Conservation (phyloP, 1,140 invertebrate species). For the Cydia amplana region DNA sequence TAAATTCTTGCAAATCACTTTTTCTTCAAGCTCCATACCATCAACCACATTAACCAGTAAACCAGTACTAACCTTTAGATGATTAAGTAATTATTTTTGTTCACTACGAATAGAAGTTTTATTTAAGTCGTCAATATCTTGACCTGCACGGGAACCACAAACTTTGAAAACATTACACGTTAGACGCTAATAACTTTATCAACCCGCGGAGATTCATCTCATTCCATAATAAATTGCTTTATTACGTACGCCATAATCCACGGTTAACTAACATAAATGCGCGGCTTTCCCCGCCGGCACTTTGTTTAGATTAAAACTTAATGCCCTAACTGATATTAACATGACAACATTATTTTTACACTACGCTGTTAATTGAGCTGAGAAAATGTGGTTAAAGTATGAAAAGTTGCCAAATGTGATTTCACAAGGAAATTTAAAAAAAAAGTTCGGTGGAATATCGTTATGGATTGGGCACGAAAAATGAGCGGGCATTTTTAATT, state of each 20-base stretch:
- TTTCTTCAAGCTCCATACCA: no score
- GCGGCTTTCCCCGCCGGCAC: slow-evolving; percentile 54
- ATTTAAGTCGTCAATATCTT: no score
- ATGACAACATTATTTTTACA: slow-evolving; percentile 40
- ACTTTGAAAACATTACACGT: not conserved
- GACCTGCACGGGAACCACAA: no score
- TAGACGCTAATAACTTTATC: slow-evolving; percentile 27
- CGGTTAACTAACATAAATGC: slow-evolving; percentile 77
- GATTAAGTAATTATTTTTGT: no score
- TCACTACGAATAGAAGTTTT: no score
- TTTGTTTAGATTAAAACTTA: slow-evolving; percentile 78
- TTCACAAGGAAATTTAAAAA: not conserved
- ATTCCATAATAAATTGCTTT: slow-evolving; percentile 68
- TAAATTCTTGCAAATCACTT: no score
- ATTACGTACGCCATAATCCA: slow-evolving; percentile 72
- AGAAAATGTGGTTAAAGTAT: not conserved
- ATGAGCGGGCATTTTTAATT: no score
- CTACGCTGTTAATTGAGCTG: slow-evolving; percentile 18
- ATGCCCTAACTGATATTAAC: slow-evolving; percentile 59
- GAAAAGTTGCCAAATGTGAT: not conserved
- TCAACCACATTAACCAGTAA: no score
- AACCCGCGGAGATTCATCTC: slow-evolving; percentile 34
- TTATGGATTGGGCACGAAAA: no score
- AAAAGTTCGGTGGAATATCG: no score
- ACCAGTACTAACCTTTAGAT: no score